Percentiles rank a stretch among this genome's conserved stretches.
These are phyloP conservation scores for Antechinus flavipes DNA, from an alignment of 2,113 vertebrate species.

Conservation along the genomic window DNA sequence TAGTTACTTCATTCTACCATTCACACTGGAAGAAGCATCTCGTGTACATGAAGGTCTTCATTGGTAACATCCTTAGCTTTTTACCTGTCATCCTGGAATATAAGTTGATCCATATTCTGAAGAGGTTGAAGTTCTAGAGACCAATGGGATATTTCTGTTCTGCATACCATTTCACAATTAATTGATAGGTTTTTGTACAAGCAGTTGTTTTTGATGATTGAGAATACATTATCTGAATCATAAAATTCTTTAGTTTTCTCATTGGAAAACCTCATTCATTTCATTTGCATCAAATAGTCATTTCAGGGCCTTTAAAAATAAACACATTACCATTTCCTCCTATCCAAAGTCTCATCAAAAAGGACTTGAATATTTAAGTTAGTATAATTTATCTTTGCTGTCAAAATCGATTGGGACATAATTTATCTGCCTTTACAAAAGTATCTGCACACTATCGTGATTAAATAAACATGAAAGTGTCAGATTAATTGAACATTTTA, in stretches of 20 bases:
- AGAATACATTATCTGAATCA: conserved; percentile 60
- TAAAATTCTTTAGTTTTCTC: conserved; percentile 67
- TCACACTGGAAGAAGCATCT: not conserved
- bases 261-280: conserved; percentile 47
- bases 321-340: conserved; percentile 61
- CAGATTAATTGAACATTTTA: conserved; percentile 62
- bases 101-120: conserved; percentile 34
- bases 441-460: conserved; percentile 44
- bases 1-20: not conserved
- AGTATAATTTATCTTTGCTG: conserved; percentile 54
- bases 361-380: conserved; percentile 70
- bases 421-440: conserved; percentile 70
- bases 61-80: not conserved
- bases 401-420: conserved; percentile 48
- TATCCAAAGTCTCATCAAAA: conserved; percentile 34
- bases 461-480: conserved; percentile 71
- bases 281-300: conserved; percentile 68
- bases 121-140: conserved; percentile 43
- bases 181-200: conserved; percentile 61
- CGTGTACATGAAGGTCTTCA: not conserved
- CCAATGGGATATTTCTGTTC: conserved; percentile 40
- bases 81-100: conserved; percentile 39
- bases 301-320: conserved; percentile 68
- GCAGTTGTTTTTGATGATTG: conserved; percentile 57
- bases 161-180: conserved; percentile 55